A percentile compares a stretch with the other conserved stretches of the same genome.
Evolutionary conservation across 2,113 vertebrate genomes (phyloP).

Genomic region (Pardalotus punctatus): DNA sequence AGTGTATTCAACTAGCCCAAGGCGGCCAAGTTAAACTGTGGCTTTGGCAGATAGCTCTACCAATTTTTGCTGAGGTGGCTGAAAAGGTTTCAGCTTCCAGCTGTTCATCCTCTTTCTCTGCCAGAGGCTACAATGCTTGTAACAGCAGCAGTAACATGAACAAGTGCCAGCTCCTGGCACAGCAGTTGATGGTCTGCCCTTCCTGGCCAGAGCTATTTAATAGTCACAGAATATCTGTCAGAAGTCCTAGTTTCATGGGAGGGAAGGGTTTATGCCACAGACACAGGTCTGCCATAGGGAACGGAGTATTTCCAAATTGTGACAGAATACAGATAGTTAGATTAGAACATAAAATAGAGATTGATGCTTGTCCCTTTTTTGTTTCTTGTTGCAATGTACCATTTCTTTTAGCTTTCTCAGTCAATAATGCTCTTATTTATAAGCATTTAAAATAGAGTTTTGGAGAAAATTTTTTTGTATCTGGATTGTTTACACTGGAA

Average conservation of each 20-base stretch:
- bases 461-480: neutral
- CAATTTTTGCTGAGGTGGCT: slow-evolving; percentile 14
- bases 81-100: neutral
- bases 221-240: slow-evolving; percentile 7
- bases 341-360: neutral
- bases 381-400: neutral
- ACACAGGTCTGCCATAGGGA: neutral
- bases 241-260: neutral
- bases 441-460: neutral
- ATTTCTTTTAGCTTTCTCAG: neutral
- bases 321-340: neutral
- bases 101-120: neutral
- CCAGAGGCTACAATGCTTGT: slow-evolving; percentile 11
- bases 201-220: neutral
- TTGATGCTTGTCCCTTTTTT: neutral
- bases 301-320: neutral
- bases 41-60: neutral
- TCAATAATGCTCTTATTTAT: neutral
- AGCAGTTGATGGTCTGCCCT: neutral
- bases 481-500: neutral
- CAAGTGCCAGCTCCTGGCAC: slow-evolving; percentile 10
- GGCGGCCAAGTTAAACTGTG: neutral
- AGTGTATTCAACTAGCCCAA: neutral
- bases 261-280: neutral
- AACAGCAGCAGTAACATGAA: neutral